Base-by-base conservation (phyloP, 2,113 vertebrate species). In the Marmota monax region DNA sequence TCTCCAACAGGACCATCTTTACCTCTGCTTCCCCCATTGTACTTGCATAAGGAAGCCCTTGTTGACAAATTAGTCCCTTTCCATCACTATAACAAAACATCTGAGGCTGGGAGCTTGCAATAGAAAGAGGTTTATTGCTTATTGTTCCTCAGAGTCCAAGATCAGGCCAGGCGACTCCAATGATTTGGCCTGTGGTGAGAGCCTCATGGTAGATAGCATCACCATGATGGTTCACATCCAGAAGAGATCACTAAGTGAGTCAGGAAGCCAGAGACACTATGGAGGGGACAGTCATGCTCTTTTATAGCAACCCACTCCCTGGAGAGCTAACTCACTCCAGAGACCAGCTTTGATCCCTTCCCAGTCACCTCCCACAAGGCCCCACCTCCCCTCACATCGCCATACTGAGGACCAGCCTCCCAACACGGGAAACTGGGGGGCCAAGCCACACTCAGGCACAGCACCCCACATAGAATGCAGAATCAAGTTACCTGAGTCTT, bases 31-130 rank as follows among this genome's bases (percentile, higher is more conserved):
- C 77, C 45, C 34, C n/a, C 29, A 25, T 11, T 32, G 29, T 12
- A 2, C 61, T 56, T 65, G 42, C 7, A 45, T 61, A 32, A 72
- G 22, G 32, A 5, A 18, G 37, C 8, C 8, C 32, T n/a, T 32
- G 27, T 23, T 67, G 69, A 27, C 3, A 0, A 2, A 42, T 10
- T 0, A 11, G 16, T 65, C 70, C 29, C 4, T 25, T 13, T n/a
- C 13, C 22, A 77, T 12, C 56, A 69, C 58, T 58, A 13, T 45
- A 23, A 37, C 23, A 76, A 56, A 94, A 77, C 48, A 48, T 17
- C 32, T 7, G 72, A 74, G 34, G 56, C 56, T 58, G 37, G 56
- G 37, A 32, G 13, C 25, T 80, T 80, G 56, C 4, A 56, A 56
- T 65, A 27, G 61, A 25, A 56, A 76, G 42, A 72, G 17, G 7